Percentiles rank a stretch among this genome's conserved stretches.
These are phyloP conservation scores for Lophotriccus pileatus DNA, from an alignment of 2,797 vertebrate species.

Conservation along the genomic window DNA sequence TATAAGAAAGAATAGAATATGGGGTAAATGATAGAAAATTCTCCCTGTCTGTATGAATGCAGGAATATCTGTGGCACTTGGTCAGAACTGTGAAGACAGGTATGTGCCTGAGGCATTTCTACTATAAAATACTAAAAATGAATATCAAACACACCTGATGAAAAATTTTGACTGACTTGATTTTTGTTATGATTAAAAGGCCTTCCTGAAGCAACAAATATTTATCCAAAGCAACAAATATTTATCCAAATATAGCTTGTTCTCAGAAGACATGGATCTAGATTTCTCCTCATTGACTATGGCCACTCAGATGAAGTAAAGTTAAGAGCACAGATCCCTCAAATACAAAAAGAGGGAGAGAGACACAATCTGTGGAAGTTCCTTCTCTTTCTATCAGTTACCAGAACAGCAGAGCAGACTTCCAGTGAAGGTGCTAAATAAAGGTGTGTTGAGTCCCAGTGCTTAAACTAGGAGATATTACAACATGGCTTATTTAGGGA, in stretches of 20 bases:
- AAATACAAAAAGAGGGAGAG: neutral
- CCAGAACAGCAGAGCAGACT: neutral
- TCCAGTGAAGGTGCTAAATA: neutral
- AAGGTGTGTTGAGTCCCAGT: neutral
- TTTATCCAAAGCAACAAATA: constrained; percentile 4
- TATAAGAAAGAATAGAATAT: neutral
- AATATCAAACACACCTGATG: neutral
- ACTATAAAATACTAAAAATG: neutral
- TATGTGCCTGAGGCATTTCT: neutral
- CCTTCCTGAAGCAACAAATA: neutral
- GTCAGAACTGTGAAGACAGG: neutral
- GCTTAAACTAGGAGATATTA: neutral
- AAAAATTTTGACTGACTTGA: neutral
- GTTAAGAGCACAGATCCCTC: neutral
- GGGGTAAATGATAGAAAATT: neutral
- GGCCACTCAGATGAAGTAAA: neutral
- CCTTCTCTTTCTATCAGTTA: neutral
- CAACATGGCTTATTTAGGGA: neutral
- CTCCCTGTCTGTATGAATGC: neutral
- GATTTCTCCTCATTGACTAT: neutral
- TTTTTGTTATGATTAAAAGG: constrained; percentile 8
- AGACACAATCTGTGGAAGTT: neutral
- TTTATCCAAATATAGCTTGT: neutral
- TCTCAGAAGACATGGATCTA: neutral
- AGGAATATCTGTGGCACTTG: neutral